Conservation (phyloP, 2,113 vertebrate species). For the Etia nguti region DNA sequence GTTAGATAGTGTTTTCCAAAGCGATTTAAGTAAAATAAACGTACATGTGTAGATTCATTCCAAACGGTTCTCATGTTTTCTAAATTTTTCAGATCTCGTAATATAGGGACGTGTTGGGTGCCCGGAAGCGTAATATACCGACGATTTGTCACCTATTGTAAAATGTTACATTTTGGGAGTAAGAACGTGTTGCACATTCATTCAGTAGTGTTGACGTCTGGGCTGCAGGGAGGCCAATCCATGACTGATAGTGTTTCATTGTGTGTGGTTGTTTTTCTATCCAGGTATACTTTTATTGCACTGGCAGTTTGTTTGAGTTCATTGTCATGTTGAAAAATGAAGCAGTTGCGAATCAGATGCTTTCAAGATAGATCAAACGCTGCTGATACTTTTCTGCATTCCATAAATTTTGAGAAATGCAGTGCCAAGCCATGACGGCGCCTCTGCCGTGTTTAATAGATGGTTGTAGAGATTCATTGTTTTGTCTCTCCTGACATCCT, state of each 20-base stretch:
- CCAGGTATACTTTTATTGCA: background rate
- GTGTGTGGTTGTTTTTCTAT: background rate
- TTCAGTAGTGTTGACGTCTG: background rate
- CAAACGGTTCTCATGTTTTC: no score
- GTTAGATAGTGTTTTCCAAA: no score
- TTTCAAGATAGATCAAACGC: background rate
- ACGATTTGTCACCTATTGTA: no score
- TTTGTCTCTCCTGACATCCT: background rate
- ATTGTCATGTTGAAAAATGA: background rate
- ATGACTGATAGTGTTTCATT: background rate
- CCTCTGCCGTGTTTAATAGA: background rate
- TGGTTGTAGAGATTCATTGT: background rate
- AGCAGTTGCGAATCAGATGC: background rate
- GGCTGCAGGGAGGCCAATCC: background rate
- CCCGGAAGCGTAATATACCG: no score
- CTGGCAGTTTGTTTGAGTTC: background rate
- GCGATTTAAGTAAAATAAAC: no score
- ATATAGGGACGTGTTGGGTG: no score
- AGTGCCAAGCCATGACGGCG: rapidly evolving
- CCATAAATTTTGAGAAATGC: background rate
- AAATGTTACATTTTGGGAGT: no score
- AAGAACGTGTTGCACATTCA: no score
- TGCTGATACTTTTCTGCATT: background rate
- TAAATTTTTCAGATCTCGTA: no score
- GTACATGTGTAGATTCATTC: no score